Conservation (phyloP, 2,888 invertebrate species). For the Deilephila elpenor region DNA sequence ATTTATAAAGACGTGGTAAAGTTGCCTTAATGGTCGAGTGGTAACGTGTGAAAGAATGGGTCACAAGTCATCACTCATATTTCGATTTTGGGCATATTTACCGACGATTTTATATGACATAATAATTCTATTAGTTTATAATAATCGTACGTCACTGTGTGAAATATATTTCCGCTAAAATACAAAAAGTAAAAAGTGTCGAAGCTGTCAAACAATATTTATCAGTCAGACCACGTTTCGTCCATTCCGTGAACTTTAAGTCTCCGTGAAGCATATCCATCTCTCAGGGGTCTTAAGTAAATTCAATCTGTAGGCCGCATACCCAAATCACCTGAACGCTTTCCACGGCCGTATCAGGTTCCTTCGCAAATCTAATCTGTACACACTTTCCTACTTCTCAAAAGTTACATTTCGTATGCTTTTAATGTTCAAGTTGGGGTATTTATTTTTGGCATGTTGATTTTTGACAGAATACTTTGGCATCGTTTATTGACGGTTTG, state of each 20-base stretch:
- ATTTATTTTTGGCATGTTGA: slow-evolving; percentile 24
- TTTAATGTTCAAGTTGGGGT: slow-evolving; percentile 25
- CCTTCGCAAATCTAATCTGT: slow-evolving; percentile 75
- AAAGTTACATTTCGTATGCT: slow-evolving; percentile 52
- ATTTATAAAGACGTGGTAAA: too few species aligned
- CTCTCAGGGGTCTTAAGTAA: slow-evolving; percentile 71
- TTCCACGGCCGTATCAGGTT: slow-evolving; percentile 70
- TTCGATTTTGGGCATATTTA: too few species aligned
- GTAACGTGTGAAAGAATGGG: too few species aligned
- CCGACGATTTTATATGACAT: too few species aligned
- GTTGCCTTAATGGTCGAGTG: too few species aligned
- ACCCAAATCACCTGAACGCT: slow-evolving; percentile 81
- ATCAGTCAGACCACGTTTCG: background rate
- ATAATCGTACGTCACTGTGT: too few species aligned
- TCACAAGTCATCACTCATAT: too few species aligned
- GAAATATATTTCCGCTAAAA: too few species aligned
- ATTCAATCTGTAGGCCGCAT: slow-evolving; percentile 79
- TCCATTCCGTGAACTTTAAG: slow-evolving; percentile 29
- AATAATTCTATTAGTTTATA: too few species aligned
- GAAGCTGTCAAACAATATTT: background rate
- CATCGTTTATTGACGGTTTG: background rate
- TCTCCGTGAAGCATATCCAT: slow-evolving; percentile 53
- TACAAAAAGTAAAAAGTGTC: background rate
- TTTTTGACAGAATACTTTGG: background rate
- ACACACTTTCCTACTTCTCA: slow-evolving; percentile 71